Evolutionary conservation across 2,888 invertebrate genomes (phyloP), one percentile per base, ranked within the genome.

Genomic region (Ptycholaimellus sp.): DNA sequence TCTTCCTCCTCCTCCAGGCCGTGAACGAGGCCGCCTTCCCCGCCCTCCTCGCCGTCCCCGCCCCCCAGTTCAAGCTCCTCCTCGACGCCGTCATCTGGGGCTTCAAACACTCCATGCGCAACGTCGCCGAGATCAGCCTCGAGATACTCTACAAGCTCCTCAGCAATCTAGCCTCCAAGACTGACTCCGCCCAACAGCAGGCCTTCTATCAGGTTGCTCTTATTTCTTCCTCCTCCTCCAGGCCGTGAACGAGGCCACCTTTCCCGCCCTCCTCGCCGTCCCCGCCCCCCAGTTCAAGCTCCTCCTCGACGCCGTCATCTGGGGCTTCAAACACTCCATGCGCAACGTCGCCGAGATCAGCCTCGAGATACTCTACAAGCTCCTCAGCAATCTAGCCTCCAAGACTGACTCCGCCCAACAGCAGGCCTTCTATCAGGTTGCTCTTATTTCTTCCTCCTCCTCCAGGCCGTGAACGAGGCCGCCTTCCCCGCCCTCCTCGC

Each of bases 261-360:
- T n/a, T n/a, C n/a, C n/a, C n/a, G n/a, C n/a, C n/a, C n/a, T n/a
- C n/a, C n/a, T n/a, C n/a, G n/a, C n/a, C n/a, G n/a, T n/a, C n/a
- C n/a, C n/a, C n/a, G n/a, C n/a, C n/a, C n/a, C n/a, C 43, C 87
- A 93, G 65, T 90, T 96, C 62, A 87, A 87, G 61, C 69, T 93
- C 54, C 85, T 99, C 42, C 70, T 99, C 55, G 93, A 99, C 66
- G 87, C 93, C 42, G 80, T 96, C 51, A 87, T 96, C 51, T 96
- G 96, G 96, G 93, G 90, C 46, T 90, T 96, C 65, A 96, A 96
- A 62, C 96, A 96, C 61, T 90, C 90, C 27, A 93, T 96, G 93
- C 71, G 96, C 52, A 90, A 93, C 64, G 93, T 96, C 14, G 90
- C 93, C 6, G 93, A 96, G 57, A 90, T 81, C n/a, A n/a, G 83